These are phyloP conservation scores for Xylophagus ater DNA, from an alignment of 2,888 invertebrate species.

Conservation along the genomic window DNA sequence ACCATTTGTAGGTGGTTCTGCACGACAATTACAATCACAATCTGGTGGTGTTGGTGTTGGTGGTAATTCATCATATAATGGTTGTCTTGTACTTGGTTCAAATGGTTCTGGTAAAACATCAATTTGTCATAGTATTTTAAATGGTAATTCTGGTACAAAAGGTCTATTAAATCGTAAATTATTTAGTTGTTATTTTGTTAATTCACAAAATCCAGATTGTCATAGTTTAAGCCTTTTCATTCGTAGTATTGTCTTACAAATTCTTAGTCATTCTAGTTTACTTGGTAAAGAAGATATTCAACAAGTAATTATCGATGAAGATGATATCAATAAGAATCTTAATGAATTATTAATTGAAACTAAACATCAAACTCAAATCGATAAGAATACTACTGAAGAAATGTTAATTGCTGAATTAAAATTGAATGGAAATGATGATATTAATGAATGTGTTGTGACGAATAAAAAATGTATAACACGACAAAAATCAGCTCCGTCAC, in stretches of 20 bases:
- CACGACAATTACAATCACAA: no score
- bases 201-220: conserved; percentile 75
- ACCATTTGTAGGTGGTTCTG: no score
- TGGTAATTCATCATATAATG: conserved; percentile 46
- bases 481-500: conserved; percentile 34
- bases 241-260: conserved; percentile 70
- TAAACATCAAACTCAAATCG: conserved; percentile 22
- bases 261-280: conserved; percentile 55
- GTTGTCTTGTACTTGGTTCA: conserved; percentile 79
- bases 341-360: conserved; percentile 26
- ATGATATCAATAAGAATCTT: neutral
- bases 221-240: conserved; percentile 79
- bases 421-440: conserved; percentile 20
- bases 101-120: conserved; percentile 94
- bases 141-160: conserved; percentile 38
- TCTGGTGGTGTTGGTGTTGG: conserved; percentile 12
- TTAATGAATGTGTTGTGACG: conserved; percentile 25
- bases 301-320: conserved; percentile 26
- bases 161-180: conserved; percentile 55
- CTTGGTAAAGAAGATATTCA: conserved; percentile 31
- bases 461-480: conserved; percentile 24
- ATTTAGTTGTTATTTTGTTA: conserved; percentile 78
- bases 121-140: conserved; percentile 58
- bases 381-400: conserved; percentile 35
- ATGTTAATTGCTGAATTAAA: conserved; percentile 36